Evolutionary conservation across 2,888 invertebrate species (phyloP).

Genomic region (Pogonocherus hispidulus): DNA sequence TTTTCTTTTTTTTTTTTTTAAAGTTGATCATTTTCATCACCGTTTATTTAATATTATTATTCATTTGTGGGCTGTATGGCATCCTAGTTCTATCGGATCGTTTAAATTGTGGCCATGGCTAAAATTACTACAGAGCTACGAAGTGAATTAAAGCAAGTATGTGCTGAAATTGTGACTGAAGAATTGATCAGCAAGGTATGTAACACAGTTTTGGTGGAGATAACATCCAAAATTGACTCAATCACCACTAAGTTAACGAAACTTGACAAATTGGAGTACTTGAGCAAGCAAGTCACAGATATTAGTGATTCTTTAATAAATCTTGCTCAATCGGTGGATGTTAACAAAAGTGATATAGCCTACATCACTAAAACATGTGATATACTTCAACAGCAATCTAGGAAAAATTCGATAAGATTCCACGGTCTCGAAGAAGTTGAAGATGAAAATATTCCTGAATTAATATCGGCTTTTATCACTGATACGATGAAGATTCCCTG

Average conservation of each 20-base stretch:
- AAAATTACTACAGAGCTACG: background rate
- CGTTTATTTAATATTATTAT: too few species aligned
- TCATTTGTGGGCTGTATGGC: too few species aligned
- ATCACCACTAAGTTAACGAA: background rate
- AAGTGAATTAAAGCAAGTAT: background rate
- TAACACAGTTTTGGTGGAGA: background rate
- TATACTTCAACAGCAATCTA: background rate
- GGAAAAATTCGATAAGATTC: background rate
- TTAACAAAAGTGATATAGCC: background rate
- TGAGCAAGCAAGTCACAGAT: background rate
- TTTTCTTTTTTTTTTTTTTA: too few species aligned
- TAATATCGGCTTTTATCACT: background rate
- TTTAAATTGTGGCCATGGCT: background rate
- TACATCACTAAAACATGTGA: background rate
- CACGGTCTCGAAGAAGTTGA: background rate
- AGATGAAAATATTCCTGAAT: background rate
- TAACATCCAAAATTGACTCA: background rate
- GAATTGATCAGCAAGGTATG: constrained; percentile 1
- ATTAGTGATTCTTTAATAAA: background rate
- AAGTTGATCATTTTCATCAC: too few species aligned
- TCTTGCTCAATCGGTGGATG: background rate
- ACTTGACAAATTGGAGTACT: background rate
- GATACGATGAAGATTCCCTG: background rate
- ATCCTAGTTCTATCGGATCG: background rate
- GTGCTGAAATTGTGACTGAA: background rate